Percentiles rank a stretch among this genome's conserved stretches.
phyloP scores from a whole-genome alignment of 1,140 invertebrate genomes.

The Amyelois transitella region DNA sequence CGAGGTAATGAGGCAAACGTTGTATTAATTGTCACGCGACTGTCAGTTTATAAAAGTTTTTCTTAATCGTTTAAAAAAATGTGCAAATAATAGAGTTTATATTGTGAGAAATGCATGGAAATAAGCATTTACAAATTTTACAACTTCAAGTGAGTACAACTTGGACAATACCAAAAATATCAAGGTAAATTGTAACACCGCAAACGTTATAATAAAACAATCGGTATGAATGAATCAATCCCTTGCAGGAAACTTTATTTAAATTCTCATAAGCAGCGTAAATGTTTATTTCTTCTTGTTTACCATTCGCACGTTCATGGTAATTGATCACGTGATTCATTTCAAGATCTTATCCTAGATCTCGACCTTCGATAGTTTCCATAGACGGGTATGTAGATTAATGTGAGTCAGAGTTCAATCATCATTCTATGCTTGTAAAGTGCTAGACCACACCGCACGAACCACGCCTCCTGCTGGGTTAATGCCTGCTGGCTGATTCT shows the following conservation, averaged over 20 bases:
- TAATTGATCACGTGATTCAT: slow-evolving; percentile 21
- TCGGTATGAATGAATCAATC: neutral
- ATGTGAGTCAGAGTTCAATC: neutral
- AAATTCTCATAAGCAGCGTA: too few relatives aligned
- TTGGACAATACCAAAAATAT: neutral
- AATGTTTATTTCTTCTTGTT: neutral
- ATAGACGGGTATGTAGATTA: slow-evolving; percentile 1
- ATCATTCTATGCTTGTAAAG: neutral
- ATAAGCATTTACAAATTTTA: neutral
- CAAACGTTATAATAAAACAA: neutral
- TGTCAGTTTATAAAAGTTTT: too few relatives aligned
- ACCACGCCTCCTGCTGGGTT: neutral
- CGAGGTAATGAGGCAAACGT: too few relatives aligned
- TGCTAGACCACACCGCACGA: neutral
- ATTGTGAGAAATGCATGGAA: neutral
- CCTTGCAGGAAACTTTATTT: too few relatives aligned
- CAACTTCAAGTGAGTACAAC: neutral
- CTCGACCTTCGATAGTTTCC: slow-evolving; percentile 29
- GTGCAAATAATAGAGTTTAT: neutral
- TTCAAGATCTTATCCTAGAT: slow-evolving; percentile 11
- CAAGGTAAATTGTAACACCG: neutral
- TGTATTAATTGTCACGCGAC: too few relatives aligned
- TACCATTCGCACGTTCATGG: slow-evolving; percentile 9
- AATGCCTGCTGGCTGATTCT: neutral
- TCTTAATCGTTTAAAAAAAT: too few relatives aligned